Evolutionary conservation across 2,797 vertebrate genomes (phyloP), one percentile per base, ranked within the genome.

Genomic region (Clarias platycephalus): DNA sequence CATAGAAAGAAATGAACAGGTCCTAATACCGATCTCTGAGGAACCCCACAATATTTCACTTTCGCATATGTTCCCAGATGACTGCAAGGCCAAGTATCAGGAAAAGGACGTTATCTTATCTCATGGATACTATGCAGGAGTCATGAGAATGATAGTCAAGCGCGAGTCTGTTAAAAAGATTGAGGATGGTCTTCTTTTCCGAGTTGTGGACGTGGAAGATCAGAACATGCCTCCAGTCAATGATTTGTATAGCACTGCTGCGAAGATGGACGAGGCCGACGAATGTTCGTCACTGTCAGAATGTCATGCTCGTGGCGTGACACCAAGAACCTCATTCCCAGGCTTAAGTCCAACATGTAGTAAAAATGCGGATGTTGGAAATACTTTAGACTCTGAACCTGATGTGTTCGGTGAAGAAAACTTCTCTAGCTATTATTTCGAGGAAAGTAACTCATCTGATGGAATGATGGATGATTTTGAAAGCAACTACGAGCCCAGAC

Each of bases 401-500:
- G 49, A 49, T 4, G 2, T 6, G 18, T 60, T 31, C 20, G 12
- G 31, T 28, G 26, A 31, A 62, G 22, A 44, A 12, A 79, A n/a
- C 26, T 28, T 9, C 16, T 57, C 55, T 44, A 49, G 0, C 55
- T 12, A 12, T 28, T 16, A 10, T 15, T 31, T 18, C 34, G 31
- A 58, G 40, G 22, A 1, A 63, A 10, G 7, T 31, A 62, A 66
- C 75, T 5, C 70, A 15, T 40, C 49, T 16, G 22, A 82, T 67
- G 31, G 26, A 1, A 60, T 83, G 4, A 67, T 71, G 0, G 82
- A 71, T 28, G 15, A 1, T 63, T 82, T 24, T 6, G 57, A 16
- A 6, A 64, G 7, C 12, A 57, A 12, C 26, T 89, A 89, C 7
- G 85, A 88, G 71, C 64, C 87, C 3, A 88, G 88, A 49, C 76